Evolutionary conservation across 2,113 vertebrate genomes (phyloP), one percentile per base, ranked within the genome.

Genomic region (Acanthisitta chloris): DNA sequence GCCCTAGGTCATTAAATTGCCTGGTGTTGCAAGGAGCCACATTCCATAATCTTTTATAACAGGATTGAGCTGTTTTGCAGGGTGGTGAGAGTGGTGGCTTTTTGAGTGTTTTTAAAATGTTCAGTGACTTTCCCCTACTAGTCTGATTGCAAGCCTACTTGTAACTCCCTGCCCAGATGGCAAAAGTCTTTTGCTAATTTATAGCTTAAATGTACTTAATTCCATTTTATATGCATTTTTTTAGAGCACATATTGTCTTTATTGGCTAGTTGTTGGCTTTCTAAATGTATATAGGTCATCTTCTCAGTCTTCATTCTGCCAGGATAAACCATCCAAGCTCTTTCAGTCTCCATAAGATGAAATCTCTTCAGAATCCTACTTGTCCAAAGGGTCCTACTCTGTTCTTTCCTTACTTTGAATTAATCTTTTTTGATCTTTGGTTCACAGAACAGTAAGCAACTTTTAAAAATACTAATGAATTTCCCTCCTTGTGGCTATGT

Each of bases 1-100:
- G 5, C 3, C 48, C 11, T 45, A 40, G 20, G 29, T 70, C 26
- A 79, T 78, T 73, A 69, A 65, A 33, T 18, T 79, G 19, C 20
- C 26, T 51, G 6, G 2, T 54, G 14, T 61, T 80, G 28, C n/a
- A 92, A 77, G 20, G 14, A 83, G 16, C 2, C n/a, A 65, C 12
- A 17, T 55, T 77, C 72, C 11, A 21, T 58, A 11, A 1, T 2
- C 5, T 24, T 48, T 61, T 8, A 38, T 76, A 67, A 80, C 6
- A 49, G 4, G 2, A 42, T 64, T 54, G 25, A 42, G 5, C 24
- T 73, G 1, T 16, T 87, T 64, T 36, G 8, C 1, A 2, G 12
- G 1, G 2, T 34, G 18, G 12, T 29, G 34, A 21, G 29, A 15
- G 5, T 55, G 0, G 0, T 45, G 12, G 7, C 1, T 74, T 52